Evolutionary conservation across 1,140 invertebrate genomes (phyloP).

Genomic region (Drosophila tsacasi): DNA sequence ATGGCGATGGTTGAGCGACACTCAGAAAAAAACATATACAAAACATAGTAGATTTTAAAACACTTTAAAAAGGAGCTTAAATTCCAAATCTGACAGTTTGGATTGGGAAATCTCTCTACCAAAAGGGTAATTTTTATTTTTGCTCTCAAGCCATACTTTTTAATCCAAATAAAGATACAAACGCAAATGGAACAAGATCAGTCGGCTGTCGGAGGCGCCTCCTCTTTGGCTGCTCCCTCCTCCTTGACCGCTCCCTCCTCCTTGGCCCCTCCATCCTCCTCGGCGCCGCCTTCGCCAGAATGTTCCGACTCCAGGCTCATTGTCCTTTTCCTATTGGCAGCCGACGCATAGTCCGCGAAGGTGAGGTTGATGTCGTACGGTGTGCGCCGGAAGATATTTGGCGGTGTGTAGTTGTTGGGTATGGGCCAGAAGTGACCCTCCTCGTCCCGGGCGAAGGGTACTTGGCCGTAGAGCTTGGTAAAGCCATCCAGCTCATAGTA

Average conservation of each 20-base stretch:
- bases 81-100: background rate
- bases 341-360: conserved; percentile 61
- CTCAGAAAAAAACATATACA: background rate
- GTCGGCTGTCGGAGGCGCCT: conserved; percentile 3
- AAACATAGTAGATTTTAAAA: background rate
- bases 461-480: conserved; percentile 36
- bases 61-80: too few relatives aligned
- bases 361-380: conserved; percentile 75
- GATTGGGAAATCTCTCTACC: background rate
- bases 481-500: conserved; percentile 63
- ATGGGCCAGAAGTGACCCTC: conserved; percentile 71
- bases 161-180: background rate
- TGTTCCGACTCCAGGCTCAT: conserved; percentile 9
- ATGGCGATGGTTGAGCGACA: conserved; percentile 16
- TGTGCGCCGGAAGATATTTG: conserved; percentile 66
- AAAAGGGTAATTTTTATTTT: background rate
- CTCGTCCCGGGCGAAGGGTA: conserved; percentile 58
- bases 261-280: background rate
- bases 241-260: background rate
- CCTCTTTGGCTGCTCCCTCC: background rate
- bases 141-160: background rate
- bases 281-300: background rate
- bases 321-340: conserved; percentile 17
- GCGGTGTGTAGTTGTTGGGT: conserved; percentile 65
- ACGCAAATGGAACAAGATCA: background rate